Evolutionary conservation across 2,797 vertebrate species (phyloP).

Genomic region (Cossypha caffra): DNA sequence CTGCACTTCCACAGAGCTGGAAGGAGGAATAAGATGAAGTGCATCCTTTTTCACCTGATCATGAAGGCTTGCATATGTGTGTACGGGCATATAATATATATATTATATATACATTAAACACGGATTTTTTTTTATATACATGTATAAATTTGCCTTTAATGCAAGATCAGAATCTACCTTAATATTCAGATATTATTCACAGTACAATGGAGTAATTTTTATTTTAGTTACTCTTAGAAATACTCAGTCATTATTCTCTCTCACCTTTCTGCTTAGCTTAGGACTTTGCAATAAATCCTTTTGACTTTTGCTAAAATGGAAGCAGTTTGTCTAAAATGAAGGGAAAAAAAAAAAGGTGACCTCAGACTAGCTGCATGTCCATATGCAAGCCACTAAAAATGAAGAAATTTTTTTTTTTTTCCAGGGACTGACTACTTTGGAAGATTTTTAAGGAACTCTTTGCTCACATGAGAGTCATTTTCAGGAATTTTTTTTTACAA

Average conservation of each 20-base stretch:
- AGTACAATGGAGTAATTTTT: neutral
- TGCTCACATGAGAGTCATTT: neutral
- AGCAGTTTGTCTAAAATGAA: neutral
- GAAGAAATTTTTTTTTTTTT: slow-evolving; percentile 25
- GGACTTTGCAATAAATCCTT: slow-evolving; percentile 1
- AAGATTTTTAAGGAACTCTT: neutral
- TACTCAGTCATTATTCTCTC: neutral
- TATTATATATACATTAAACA: neutral
- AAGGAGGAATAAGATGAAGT: neutral
- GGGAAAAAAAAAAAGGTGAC: neutral
- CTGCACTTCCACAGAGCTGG: neutral
- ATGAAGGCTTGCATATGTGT: neutral
- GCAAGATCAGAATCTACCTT: neutral
- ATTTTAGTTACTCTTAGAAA: neutral
- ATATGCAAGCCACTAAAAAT: neutral
- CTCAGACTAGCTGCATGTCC: neutral
- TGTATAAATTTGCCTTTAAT: neutral
- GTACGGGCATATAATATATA: neutral
- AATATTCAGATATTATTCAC: neutral
- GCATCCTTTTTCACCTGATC: neutral
- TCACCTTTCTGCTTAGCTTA: neutral
- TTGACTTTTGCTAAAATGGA: neutral
- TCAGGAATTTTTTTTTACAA: neutral
- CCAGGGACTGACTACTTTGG: neutral
- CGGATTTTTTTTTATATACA: accelerated